A percentile compares a stretch with the other conserved stretches of the same genome.
phyloP scores from a whole-genome alignment of 2,797 vertebrate genomes.

The Otus scops region DNA sequence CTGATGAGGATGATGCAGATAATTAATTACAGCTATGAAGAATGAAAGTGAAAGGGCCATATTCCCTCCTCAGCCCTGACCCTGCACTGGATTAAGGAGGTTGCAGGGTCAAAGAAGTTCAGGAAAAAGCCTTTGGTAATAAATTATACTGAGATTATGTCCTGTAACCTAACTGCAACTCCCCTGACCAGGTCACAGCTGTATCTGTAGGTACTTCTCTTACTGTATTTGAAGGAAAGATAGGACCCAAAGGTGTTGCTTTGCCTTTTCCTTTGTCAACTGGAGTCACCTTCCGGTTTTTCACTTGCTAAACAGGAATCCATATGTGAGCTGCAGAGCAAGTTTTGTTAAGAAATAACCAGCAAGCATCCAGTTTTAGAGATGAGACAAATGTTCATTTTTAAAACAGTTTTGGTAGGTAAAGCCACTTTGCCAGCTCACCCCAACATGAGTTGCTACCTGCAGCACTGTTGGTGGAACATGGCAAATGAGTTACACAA shows the following conservation, averaged over 20 bases:
- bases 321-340: not conserved
- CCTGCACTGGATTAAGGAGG: not conserved
- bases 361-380: not conserved
- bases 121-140: slow-evolving; percentile 21
- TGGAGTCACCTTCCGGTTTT: not conserved
- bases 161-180: not conserved
- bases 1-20: not conserved
- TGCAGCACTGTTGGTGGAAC: not conserved
- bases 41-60: not conserved
- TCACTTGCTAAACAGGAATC: not conserved
- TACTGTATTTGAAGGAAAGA: not conserved
- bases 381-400: not conserved
- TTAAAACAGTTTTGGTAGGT: not conserved
- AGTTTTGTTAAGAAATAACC: not conserved
- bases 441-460: not conserved
- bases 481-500: not conserved
- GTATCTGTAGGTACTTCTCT: not conserved
- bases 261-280: not conserved
- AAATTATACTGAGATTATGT: slow-evolving; percentile 15
- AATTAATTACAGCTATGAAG: slow-evolving; percentile 44
- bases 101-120: slow-evolving; percentile 5
- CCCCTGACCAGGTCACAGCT: not conserved
- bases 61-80: not conserved
- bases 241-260: not conserved
- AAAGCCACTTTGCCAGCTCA: not conserved